These are phyloP conservation scores for Lutra lutra DNA, from an alignment of 2,797 vertebrate genomes.

Conservation along the genomic window DNA sequence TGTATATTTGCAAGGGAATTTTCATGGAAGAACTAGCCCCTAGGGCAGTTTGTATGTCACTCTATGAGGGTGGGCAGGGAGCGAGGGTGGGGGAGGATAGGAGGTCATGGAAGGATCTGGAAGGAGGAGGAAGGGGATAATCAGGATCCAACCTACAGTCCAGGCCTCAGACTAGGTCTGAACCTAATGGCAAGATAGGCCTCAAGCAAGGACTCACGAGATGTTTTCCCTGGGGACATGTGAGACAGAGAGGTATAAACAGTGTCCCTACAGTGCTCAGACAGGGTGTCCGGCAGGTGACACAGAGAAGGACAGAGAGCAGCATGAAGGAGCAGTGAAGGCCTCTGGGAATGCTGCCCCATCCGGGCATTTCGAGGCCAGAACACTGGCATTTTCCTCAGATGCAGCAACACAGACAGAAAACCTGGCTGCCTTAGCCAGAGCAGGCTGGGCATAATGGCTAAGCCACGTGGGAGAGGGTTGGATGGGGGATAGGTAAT, in stretches of 20 bases:
- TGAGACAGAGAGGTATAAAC: background rate
- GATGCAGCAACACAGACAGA: background rate
- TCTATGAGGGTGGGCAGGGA: background rate
- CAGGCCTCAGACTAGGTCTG: background rate
- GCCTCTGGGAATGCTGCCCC: too few species aligned
- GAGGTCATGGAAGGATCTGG: fast-evolving
- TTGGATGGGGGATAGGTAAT: background rate
- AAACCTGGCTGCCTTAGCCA: background rate
- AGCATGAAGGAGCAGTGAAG: background rate
- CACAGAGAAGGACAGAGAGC: background rate
- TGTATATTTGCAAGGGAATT: background rate
- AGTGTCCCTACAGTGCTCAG: background rate
- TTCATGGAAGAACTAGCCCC: background rate
- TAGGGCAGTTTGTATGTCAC: background rate
- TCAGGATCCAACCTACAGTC: background rate
- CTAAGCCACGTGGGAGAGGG: background rate
- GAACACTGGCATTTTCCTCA: background rate
- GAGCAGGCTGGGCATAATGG: background rate
- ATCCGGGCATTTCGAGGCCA: fast-evolving
- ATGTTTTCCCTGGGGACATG: background rate
- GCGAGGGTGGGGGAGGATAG: background rate
- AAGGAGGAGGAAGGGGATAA: background rate
- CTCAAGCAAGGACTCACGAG: background rate
- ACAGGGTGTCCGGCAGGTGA: background rate
- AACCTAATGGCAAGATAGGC: background rate